Base-by-base conservation (phyloP, 37 sponge, comb jelly and placozoan genomes). In the Bolinopsis microptera region DNA sequence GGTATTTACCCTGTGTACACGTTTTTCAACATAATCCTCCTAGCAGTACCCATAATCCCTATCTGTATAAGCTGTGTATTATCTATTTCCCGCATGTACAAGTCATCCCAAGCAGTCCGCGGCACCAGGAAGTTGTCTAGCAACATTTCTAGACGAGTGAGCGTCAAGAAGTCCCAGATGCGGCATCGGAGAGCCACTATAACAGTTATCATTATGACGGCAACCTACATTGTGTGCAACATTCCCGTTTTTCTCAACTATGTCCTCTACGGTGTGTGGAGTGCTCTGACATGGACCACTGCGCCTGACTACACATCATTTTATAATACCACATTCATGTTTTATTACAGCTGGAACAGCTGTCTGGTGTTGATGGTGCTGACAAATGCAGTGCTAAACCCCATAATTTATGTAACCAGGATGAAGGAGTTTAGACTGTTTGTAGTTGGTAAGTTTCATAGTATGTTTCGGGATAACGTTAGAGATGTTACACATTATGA, bases 21-120 rank as follows among this genome's bases (percentile, higher is more conserved):
- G 22, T 80, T 80, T 80, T 80, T 80, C 82, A 80, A 80, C 37
- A 80, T 80, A 32, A 34, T 80, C 35, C 37, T 80, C 37, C 22
- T 80, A 37, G 82, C 82, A 8, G 22, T 80, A 22, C 82, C 82
- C 34, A 80, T 80, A 16, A 80, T 80, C 22, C 82, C 82, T 13
- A 80, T 80, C 3, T 80, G 82, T 80, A 80, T 80, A 8, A 34
- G 37, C 82, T 80, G 82, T 33, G 35, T 80, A 13, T 8, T 16
- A 8, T 80, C 82, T 33, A 35, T 80, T 9, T 18, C 23, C 37
- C 24, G 30, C 1, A 80, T 80, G 82, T 80, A 80, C 22, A 80
- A 80, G 22, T 32, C 82, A 21, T 33, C 16, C 37, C 24, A 36
- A 22, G 82, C 82, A 13, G 37, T 80, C 1, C 24, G 37, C 24